phyloP scores from a whole-genome alignment of 2,113 vertebrate species.

The Puma concolor region DNA sequence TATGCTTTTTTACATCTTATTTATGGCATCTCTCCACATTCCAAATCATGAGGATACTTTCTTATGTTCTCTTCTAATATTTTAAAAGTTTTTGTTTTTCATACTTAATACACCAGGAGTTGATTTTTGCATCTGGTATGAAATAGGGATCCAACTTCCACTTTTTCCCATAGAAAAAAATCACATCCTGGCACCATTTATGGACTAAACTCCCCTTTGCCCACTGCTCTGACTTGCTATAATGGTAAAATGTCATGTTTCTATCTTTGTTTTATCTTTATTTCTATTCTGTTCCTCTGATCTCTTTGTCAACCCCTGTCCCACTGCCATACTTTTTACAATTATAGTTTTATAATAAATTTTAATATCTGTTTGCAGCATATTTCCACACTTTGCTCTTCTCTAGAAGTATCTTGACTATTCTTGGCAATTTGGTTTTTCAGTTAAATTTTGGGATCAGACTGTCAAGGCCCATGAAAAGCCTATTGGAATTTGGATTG shows the following conservation, averaged over 20 bases:
- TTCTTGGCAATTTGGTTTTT: conserved; percentile 6
- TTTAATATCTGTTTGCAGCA: neutral
- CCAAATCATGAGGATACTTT: neutral
- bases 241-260: neutral
- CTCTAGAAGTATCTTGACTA: neutral
- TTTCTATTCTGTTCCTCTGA: neutral
- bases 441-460: neutral
- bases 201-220: neutral
- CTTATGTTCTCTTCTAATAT: neutral
- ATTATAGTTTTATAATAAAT: neutral
- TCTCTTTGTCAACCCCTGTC: neutral
- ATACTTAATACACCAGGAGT: neutral
- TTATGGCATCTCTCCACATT: neutral
- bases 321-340: neutral
- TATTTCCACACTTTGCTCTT: neutral
- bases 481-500: neutral
- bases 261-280: neutral
- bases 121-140: neutral
- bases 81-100: neutral
- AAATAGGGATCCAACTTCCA: neutral
- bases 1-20: neutral
- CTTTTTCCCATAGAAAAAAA: neutral
- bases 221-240: neutral
- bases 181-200: neutral
- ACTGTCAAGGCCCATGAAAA: neutral